phyloP scores from a whole-genome alignment of 30 jellyfish, hydroid and myxozoan genomes.

The Mastigias papua region DNA sequence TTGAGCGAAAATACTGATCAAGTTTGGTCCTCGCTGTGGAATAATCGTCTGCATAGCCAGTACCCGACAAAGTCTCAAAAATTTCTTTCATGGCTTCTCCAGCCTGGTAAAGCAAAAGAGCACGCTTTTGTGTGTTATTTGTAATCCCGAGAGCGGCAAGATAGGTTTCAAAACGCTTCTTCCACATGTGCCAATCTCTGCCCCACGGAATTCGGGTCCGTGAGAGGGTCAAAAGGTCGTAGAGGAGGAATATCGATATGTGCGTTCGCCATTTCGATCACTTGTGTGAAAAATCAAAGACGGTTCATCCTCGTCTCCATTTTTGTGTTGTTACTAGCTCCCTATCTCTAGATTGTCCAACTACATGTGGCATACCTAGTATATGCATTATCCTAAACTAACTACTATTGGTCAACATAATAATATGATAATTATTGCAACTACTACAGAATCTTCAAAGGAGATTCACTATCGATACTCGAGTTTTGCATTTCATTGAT shows the following conservation, averaged over 20 bases:
- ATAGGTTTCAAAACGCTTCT: slow-evolving; percentile 28
- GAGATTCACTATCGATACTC: no score
- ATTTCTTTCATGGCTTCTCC: slow-evolving; percentile 32
- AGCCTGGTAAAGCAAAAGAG: slow-evolving; percentile 22
- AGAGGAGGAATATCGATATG: slow-evolving; percentile 11
- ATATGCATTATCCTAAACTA: neutral
- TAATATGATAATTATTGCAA: neutral
- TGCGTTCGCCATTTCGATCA: slow-evolving; percentile 12
- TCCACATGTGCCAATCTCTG: slow-evolving; percentile 16
- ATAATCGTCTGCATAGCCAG: slow-evolving; percentile 30
- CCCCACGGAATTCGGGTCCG: slow-evolving; percentile 19
- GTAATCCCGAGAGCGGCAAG: slow-evolving; percentile 50
- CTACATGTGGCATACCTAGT: neutral
- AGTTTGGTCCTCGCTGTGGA: slow-evolving; percentile 24
- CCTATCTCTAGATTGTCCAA: neutral
- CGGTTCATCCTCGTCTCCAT: neutral
- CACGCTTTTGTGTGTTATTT: slow-evolving; percentile 35
- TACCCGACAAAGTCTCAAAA: slow-evolving; percentile 8
- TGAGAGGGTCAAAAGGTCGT: slow-evolving; percentile 2
- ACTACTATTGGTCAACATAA: neutral
- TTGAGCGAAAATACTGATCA: slow-evolving; percentile 16
- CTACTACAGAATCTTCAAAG: neutral
- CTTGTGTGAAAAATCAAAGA: neutral
- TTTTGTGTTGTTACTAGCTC: neutral
- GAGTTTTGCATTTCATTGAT: no score